Conservation (phyloP, 2,113 vertebrate genomes). For the Crypturellus undulatus region DNA sequence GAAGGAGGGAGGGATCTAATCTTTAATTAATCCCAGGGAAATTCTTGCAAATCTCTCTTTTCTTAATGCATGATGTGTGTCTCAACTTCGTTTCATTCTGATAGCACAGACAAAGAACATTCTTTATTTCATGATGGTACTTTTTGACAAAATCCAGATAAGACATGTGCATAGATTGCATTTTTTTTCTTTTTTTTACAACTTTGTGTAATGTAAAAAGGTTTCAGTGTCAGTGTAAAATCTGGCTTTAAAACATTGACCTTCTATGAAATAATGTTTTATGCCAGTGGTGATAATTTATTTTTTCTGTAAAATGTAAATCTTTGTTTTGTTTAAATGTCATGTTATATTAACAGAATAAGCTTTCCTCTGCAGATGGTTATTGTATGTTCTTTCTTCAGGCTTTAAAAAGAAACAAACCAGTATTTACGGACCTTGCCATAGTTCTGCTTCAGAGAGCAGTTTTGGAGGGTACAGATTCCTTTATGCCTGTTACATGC, state of each 20-base stretch:
- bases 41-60: slow-evolving; percentile 26
- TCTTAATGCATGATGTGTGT: not conserved
- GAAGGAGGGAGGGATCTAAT: not conserved
- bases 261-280: slow-evolving; percentile 6
- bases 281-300: not conserved
- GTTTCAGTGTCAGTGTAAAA: not conserved
- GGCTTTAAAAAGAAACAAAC: not conserved
- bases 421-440: not conserved
- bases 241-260: slow-evolving; percentile 30
- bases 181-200: not conserved
- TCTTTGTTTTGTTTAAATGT: slow-evolving; percentile 24
- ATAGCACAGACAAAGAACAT: accelerated
- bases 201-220: not conserved
- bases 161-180: not conserved
- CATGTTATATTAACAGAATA: not conserved
- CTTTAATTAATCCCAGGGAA: slow-evolving; percentile 41
- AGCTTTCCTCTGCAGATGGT: not conserved
- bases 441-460: not conserved
- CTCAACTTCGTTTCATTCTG: not conserved
- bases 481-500: not conserved
- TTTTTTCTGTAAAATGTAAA: not conserved
- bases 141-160: not conserved
- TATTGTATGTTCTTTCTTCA: not conserved
- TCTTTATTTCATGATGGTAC: not conserved
- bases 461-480: not conserved